Conservation (phyloP, 2,113 vertebrate species). For the Callocephalon fimbriatum region DNA sequence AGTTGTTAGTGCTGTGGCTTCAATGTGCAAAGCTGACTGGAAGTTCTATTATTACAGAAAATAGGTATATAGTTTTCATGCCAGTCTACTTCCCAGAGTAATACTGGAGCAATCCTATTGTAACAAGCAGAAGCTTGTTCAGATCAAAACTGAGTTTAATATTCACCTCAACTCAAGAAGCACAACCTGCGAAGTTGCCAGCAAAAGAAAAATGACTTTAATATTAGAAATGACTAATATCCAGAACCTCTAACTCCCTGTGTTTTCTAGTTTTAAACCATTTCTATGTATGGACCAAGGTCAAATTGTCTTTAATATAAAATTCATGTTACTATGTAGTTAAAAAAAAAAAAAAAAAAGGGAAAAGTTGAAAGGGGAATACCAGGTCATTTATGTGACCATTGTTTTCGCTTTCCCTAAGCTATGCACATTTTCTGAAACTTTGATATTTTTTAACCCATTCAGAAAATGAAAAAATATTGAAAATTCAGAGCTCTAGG, state of each 20-base stretch:
- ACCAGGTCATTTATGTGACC: not conserved
- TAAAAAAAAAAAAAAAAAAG: not conserved
- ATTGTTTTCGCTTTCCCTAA: not conserved
- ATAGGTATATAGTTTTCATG: not conserved
- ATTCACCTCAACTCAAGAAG: not conserved
- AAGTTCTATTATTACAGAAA: constrained; percentile 2
- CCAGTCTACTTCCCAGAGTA: not conserved
- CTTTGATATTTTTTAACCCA: not conserved
- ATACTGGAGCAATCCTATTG: not conserved
- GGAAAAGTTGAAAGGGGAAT: not conserved
- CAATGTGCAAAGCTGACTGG: not conserved
- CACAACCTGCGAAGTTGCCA: not conserved
- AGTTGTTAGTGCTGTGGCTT: not conserved
- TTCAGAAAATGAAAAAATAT: not conserved
- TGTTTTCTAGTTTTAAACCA: not conserved
- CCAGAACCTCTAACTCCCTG: not conserved
- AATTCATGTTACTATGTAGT: not conserved
- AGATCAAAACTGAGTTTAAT: not conserved
- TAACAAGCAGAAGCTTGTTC: not conserved
- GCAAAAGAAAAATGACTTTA: not conserved
- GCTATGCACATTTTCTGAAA: not conserved
- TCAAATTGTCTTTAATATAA: not conserved
- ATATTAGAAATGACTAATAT: not conserved
- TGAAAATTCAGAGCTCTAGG: not conserved
- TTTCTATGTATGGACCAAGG: not conserved